Conservation (phyloP, 2,113 vertebrate species). For the Pontoporia blainvillei region DNA sequence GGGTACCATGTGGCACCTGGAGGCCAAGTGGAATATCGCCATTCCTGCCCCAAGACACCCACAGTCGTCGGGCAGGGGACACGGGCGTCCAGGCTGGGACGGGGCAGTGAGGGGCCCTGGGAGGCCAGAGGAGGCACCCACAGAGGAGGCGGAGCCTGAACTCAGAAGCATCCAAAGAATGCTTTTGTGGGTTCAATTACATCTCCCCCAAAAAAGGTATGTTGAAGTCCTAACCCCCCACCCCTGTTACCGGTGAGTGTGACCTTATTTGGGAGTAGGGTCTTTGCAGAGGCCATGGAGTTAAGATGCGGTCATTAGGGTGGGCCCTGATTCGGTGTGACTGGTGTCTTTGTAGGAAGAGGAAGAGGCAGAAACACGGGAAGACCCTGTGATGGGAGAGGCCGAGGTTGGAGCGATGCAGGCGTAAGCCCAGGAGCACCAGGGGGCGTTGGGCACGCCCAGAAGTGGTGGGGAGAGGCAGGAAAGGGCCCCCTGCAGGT, state of each 20-base stretch:
- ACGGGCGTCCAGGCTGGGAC: neutral
- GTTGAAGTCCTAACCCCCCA: neutral
- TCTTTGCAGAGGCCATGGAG: neutral
- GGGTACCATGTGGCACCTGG: neutral
- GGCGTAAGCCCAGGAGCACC: neutral
- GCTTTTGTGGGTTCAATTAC: neutral
- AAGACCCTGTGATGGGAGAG: neutral
- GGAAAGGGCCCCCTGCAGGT: neutral
- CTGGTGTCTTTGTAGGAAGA: neutral
- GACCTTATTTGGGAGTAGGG: neutral
- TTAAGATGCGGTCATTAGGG: neutral
- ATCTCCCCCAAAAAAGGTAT: no score
- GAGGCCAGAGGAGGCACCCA: neutral
- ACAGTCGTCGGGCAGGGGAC: neutral
- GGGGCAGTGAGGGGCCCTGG: neutral
- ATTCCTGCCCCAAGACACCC: neutral
- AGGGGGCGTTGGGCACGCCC: rapidly evolving
- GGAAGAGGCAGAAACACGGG: neutral
- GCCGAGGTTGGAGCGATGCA: neutral
- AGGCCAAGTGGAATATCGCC: no score
- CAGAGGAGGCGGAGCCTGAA: neutral
- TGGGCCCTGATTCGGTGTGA: neutral
- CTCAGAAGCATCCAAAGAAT: neutral
- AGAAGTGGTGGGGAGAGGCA: rapidly evolving
- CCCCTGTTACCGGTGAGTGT: neutral